phyloP scores from a whole-genome alignment of 2,113 vertebrate species.

The Neolamprologus modestus region DNA sequence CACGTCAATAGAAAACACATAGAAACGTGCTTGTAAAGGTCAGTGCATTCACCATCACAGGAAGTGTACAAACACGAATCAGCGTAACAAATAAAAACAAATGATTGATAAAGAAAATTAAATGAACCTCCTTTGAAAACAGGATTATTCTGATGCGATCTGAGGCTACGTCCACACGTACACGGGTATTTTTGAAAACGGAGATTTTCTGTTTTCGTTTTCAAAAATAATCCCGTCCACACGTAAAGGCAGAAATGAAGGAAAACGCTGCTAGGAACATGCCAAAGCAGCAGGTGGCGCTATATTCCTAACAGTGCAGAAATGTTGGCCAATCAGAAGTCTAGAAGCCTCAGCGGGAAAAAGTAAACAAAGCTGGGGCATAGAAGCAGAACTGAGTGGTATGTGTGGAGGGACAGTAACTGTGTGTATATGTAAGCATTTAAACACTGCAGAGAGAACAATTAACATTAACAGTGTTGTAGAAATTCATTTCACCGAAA shows the following conservation, averaged over 20 bases:
- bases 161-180: accelerated
- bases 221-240: no score
- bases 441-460: no score
- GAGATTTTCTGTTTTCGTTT: accelerated
- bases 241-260: no score
- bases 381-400: accelerated
- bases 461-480: accelerated
- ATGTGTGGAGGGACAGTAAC: no score
- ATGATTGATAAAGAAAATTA: neutral
- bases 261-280: no score
- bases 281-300: no score
- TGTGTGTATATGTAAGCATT: no score
- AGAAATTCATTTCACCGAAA: no score
- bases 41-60: neutral
- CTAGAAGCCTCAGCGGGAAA: no score
- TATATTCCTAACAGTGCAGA: no score
- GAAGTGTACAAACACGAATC: neutral
- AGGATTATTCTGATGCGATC: neutral
- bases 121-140: neutral
- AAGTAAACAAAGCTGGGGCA: accelerated
- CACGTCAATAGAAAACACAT: neutral
- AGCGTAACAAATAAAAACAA: neutral
- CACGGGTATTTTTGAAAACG: no score
- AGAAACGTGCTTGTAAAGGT: neutral
- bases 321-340: no score